phyloP scores from a whole-genome alignment of 2,888 invertebrate genomes.

The Lycocerus yunnanus region DNA sequence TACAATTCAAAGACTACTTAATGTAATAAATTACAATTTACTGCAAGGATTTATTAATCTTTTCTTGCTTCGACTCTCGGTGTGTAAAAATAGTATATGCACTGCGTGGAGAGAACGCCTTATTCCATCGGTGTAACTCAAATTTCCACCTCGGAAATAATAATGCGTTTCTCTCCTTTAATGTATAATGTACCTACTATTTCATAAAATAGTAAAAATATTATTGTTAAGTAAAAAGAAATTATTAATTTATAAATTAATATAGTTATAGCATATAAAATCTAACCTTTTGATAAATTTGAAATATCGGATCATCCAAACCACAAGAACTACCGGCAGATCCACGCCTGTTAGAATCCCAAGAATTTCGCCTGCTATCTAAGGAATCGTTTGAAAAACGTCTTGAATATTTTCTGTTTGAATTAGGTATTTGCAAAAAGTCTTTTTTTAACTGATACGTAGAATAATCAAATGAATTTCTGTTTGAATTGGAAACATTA shows the following conservation, averaged over 20 bases:
- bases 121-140: too few relatives aligned
- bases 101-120: too few relatives aligned
- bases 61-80: too few relatives aligned
- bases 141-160: too few relatives aligned
- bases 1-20: too few relatives aligned
- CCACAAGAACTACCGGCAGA: slow-evolving; percentile 65
- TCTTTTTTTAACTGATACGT: slow-evolving; percentile 53
- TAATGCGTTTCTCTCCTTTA: too few relatives aligned
- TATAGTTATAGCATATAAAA: background rate
- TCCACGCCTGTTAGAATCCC: slow-evolving; percentile 69
- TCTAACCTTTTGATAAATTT: slow-evolving; percentile 59
- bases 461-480: slow-evolving; percentile 49
- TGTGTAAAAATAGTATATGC: too few relatives aligned
- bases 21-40: too few relatives aligned
- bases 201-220: too few relatives aligned
- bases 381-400: slow-evolving; percentile 72
- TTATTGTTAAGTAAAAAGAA: too few relatives aligned
- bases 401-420: slow-evolving; percentile 60
- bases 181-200: too few relatives aligned
- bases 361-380: slow-evolving; percentile 69
- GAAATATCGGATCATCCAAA: slow-evolving; percentile 65
- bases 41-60: too few relatives aligned
- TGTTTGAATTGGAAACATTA: slow-evolving; percentile 34
- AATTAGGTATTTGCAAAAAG: slow-evolving; percentile 54
- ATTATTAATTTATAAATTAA: background rate